Evolutionary conservation across 2,888 invertebrate species (phyloP).

Genomic region (Cetonia aurata): DNA sequence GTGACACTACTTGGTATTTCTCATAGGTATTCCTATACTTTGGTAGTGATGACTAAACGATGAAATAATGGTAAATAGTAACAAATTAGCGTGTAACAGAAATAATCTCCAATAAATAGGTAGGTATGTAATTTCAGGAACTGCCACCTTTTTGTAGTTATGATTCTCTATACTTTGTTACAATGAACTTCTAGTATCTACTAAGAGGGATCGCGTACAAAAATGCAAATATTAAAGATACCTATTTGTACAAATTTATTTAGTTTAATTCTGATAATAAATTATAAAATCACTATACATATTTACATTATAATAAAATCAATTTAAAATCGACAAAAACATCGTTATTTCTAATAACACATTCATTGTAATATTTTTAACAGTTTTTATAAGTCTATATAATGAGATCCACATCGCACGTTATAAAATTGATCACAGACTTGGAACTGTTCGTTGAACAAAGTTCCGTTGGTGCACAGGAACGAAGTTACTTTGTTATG

Average conservation of each 20-base stretch:
- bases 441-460: slow-evolving; percentile 77
- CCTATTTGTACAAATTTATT: not conserved
- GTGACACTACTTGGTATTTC: too few species aligned
- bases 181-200: too few species aligned
- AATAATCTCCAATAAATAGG: too few species aligned
- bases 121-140: too few species aligned
- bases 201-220: too few species aligned
- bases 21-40: too few species aligned
- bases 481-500: slow-evolving; percentile 71
- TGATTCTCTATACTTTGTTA: too few species aligned
- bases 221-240: too few species aligned
- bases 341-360: not conserved
- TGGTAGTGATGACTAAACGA: too few species aligned
- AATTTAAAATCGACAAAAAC: not conserved
- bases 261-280: slow-evolving; percentile 22
- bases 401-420: slow-evolving; percentile 73
- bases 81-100: too few species aligned
- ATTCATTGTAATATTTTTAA: not conserved
- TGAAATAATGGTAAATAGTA: too few species aligned
- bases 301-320: slow-evolving; percentile 12
- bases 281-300: slow-evolving; percentile 27
- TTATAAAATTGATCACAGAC: slow-evolving; percentile 79
- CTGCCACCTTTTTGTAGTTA: too few species aligned
- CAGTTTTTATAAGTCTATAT: slow-evolving; percentile 68
- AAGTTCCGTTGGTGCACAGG: slow-evolving; percentile 74